Conservation (phyloP, 2,113 vertebrate genomes). For the Pterophyllum scalare region DNA sequence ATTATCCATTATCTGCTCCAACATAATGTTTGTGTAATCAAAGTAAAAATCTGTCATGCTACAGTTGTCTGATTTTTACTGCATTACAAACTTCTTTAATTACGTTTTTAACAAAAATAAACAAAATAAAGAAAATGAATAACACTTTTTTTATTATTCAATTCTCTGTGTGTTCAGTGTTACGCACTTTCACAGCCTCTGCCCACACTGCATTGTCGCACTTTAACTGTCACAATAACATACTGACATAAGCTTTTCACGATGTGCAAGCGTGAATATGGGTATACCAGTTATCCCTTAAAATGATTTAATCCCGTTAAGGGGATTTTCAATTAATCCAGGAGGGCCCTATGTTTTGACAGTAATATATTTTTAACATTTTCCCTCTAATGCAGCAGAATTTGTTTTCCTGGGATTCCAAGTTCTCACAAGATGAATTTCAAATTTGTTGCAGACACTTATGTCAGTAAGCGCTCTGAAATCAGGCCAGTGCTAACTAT, state of each 20-base stretch:
- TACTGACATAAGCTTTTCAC: conserved; percentile 63
- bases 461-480: conserved; percentile 2
- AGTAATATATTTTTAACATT: conserved; percentile 41
- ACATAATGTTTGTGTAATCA: too few species aligned
- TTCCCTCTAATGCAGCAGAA: conserved; percentile 34
- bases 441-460: conserved; percentile 13
- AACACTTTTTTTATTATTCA: not conserved
- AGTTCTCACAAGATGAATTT: not conserved
- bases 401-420: conserved; percentile 20
- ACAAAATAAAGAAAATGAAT: too few species aligned
- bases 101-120: too few species aligned
- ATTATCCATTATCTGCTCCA: too few species aligned
- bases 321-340: conserved; percentile 67
- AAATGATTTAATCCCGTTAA: conserved; percentile 58
- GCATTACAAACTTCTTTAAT: too few species aligned
- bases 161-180: conserved; percentile 25
- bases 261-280: conserved; percentile 37
- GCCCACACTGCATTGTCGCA: conserved; percentile 39
- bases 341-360: conserved; percentile 48
- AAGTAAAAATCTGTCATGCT: too few species aligned
- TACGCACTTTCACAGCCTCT: conserved; percentile 37
- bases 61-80: too few species aligned
- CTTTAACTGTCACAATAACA: conserved; percentile 16
- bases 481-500: not conserved
- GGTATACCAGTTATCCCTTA: conserved; percentile 28